phyloP scores from a whole-genome alignment of 2,113 vertebrate genomes.

The Tiliqua scincoides region DNA sequence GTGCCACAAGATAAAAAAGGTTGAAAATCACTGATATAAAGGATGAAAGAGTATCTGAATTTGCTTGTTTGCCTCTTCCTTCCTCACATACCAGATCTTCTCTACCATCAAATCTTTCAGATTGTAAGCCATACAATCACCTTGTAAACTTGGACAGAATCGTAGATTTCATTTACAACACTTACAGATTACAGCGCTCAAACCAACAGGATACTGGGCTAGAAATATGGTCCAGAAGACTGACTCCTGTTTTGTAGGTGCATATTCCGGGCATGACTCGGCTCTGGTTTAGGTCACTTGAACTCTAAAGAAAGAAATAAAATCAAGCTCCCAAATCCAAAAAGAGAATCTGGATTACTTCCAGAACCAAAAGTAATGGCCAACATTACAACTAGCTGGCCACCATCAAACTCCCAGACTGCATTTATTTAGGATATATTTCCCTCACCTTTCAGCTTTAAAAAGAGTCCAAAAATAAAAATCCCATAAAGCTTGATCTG shows the following conservation, averaged over 20 bases:
- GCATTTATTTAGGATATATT: too few species aligned
- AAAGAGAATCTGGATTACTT: background rate
- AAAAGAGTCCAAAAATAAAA: too few species aligned
- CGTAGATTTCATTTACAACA: background rate
- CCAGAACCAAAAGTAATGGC: background rate
- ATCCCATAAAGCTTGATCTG: too few species aligned
- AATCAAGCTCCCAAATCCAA: background rate
- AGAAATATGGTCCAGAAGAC: background rate
- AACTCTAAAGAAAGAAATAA: background rate
- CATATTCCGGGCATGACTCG: background rate
- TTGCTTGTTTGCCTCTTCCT: background rate
- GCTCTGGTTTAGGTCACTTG: background rate
- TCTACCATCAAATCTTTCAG: background rate
- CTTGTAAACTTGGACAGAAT: background rate
- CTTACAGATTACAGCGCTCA: background rate
- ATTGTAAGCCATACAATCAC: background rate
- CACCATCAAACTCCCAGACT: background rate
- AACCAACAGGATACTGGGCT: background rate
- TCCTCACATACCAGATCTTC: too few species aligned
- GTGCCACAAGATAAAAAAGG: too few species aligned
- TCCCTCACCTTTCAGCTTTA: too few species aligned
- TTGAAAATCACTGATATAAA: too few species aligned
- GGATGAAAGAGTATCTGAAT: background rate
- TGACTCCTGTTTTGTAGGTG: too few species aligned
- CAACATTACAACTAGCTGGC: background rate